These are phyloP conservation scores for Craniophora ligustri DNA, from an alignment of 2,888 invertebrate species.

Conservation along the genomic window DNA sequence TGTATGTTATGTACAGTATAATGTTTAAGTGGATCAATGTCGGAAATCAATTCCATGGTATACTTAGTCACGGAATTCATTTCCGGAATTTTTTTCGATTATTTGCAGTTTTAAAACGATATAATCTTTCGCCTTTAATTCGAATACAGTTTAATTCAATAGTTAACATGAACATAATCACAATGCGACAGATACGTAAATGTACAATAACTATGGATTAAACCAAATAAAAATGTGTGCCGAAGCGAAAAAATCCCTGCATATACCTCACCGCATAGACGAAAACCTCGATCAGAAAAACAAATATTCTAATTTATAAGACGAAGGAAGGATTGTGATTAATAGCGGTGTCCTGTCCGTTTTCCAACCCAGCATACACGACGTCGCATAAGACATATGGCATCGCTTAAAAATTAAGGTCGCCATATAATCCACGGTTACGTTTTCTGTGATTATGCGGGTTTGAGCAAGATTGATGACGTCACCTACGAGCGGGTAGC, in stretches of 20 bases:
- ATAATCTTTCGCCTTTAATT: no score
- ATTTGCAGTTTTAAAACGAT: no score
- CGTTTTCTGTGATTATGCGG: constrained; percentile 84
- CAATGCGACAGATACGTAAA: no score
- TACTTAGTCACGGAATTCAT: no score
- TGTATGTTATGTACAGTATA: background rate
- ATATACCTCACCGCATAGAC: background rate
- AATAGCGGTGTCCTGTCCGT: constrained; percentile 40
- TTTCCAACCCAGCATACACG: constrained; percentile 24
- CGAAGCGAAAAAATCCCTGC: background rate
- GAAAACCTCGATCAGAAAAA: constrained; percentile 31
- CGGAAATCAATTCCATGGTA: no score
- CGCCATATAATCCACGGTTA: constrained; percentile 77
- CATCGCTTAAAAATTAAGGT: constrained; percentile 79
- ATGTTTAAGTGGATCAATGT: no score
- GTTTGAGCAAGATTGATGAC: constrained; percentile 86
- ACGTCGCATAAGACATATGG: constrained; percentile 53
- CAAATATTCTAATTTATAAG: constrained; percentile 52
- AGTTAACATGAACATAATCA: no score
- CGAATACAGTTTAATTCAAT: no score
- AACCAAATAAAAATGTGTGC: no score
- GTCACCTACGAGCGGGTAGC: constrained; percentile 61
- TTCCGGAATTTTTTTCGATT: no score
- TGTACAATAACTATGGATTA: no score
- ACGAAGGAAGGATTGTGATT: constrained; percentile 46